A percentile compares a stretch with the other conserved stretches of the same genome.
phyloP scores from a whole-genome alignment of 1,140 invertebrate species.

The Drosophila pandora region DNA sequence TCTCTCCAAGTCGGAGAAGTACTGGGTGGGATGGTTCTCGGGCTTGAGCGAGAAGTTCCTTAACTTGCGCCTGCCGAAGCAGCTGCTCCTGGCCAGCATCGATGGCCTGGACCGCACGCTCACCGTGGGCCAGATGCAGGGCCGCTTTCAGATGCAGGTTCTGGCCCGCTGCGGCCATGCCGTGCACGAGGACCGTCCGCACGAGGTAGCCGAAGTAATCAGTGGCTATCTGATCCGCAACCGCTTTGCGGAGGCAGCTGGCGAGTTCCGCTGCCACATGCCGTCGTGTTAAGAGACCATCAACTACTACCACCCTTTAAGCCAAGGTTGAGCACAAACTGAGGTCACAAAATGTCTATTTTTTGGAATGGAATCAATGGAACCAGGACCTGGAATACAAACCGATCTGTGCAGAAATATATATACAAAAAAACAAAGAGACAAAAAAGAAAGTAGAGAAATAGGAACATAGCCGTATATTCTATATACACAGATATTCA shows the following conservation, averaged over 20 bases:
- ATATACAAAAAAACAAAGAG: slow-evolving; percentile 30
- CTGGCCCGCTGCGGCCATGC: slow-evolving; percentile 97
- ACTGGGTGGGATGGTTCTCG: slow-evolving; percentile 98
- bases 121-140: slow-evolving; percentile 99
- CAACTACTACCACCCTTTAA: not conserved
- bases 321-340: slow-evolving; percentile 61
- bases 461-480: slow-evolving; percentile 61
- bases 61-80: slow-evolving; percentile 89
- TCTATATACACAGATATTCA: slow-evolving; percentile 53
- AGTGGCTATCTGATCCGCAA: slow-evolving; percentile 95
- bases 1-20: slow-evolving; percentile 93
- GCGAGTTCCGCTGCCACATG: slow-evolving; percentile 86
- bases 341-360: slow-evolving; percentile 74
- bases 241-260: slow-evolving; percentile 90
- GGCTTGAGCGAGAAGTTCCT: slow-evolving; percentile 94
- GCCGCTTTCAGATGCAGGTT: slow-evolving; percentile 99
- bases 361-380: slow-evolving; percentile 58
- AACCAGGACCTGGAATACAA: slow-evolving; percentile 41
- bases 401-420: slow-evolving; percentile 57
- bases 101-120: slow-evolving; percentile 97
- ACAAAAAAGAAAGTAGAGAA: slow-evolving; percentile 33
- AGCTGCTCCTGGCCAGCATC: slow-evolving; percentile 96
- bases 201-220: slow-evolving; percentile 95
- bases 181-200: slow-evolving; percentile 98
- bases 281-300: slow-evolving; percentile 81